Evolutionary conservation across 2,797 vertebrate genomes (phyloP).

Genomic region (Echiichthys vipera): DNA sequence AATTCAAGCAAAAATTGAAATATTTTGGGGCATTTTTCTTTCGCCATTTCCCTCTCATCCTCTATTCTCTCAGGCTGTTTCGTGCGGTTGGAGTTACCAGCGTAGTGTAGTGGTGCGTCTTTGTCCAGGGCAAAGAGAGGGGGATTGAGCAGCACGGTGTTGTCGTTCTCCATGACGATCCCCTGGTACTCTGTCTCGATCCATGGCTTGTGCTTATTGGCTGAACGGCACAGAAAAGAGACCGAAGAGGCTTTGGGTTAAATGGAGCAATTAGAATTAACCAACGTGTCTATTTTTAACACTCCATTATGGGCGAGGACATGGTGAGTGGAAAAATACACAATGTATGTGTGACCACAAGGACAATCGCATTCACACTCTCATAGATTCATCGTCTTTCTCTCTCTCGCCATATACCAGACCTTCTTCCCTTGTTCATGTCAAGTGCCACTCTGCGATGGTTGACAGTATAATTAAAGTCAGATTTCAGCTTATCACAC

Average conservation of each 20-base stretch:
- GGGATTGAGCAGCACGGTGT: constrained; percentile 96
- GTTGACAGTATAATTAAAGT: constrained; percentile 73
- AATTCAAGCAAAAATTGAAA: constrained; percentile 17
- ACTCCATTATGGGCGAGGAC: constrained; percentile 56
- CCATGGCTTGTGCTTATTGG: constrained; percentile 99
- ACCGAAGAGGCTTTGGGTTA: constrained; percentile 74
- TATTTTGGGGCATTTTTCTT: neutral
- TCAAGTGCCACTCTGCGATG: constrained; percentile 44
- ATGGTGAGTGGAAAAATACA: constrained; percentile 41
- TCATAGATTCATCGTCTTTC: constrained; percentile 23
- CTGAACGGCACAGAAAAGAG: constrained; percentile 79
- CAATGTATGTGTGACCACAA: constrained; percentile 52
- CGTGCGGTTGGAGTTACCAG: constrained; percentile 83
- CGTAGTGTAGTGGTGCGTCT: constrained; percentile 96
- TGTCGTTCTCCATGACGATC: constrained; percentile 99
- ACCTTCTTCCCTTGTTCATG: constrained; percentile 32
- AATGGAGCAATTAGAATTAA: constrained; percentile 77
- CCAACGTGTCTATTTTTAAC: constrained; percentile 77
- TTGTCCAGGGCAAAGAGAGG: constrained; percentile 99
- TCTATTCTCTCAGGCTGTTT: constrained; percentile 1
- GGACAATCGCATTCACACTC: constrained; percentile 48
- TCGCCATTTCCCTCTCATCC: neutral
- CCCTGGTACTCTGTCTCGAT: constrained; percentile 99
- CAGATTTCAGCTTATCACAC: constrained; percentile 69
- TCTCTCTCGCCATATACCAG: constrained; percentile 16